Evolutionary conservation across 2,888 invertebrate genomes (phyloP).

Genomic region (Lasioglossum calceatum): DNA sequence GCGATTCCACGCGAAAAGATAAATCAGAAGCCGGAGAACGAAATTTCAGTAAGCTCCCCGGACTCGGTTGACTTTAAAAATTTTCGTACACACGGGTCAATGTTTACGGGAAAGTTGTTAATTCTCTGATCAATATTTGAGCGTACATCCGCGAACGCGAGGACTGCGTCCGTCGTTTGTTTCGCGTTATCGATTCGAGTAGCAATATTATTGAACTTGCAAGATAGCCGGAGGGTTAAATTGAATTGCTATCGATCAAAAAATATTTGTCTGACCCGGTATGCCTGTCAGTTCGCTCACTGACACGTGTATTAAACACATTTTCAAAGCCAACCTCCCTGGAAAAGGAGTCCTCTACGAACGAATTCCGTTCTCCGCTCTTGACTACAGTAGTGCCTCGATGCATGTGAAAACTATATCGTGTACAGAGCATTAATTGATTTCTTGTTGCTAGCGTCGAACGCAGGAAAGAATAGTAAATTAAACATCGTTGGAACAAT

Average conservation of each 20-base stretch:
- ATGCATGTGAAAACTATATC: not conserved
- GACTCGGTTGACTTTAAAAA: not conserved
- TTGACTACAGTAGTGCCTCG: not conserved
- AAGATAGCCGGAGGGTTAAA: not conserved
- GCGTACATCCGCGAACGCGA: not conserved
- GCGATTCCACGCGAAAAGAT: not conserved
- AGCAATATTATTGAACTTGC: not conserved
- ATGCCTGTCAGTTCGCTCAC: not conserved
- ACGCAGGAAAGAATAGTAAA: not conserved
- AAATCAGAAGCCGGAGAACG: not conserved
- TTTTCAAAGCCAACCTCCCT: not conserved
- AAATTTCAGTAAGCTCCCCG: not conserved
- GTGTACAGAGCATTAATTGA: not conserved
- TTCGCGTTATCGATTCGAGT: not conserved
- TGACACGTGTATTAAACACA: conserved; percentile 1
- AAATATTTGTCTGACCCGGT: not conserved
- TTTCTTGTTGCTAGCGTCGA: not conserved
- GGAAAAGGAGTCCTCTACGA: not conserved
- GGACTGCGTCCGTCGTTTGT: not conserved
- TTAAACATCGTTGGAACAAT: not conserved
- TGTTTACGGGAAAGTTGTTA: not conserved
- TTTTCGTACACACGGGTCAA: not conserved
- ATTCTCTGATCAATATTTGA: not conserved
- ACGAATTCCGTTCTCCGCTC: not conserved
- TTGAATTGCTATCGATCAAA: conserved; percentile 6